Evolutionary conservation across 1,140 invertebrate species (phyloP), one percentile per base, ranked within the genome.

Genomic region (Lepidotrigona ventralis): DNA sequence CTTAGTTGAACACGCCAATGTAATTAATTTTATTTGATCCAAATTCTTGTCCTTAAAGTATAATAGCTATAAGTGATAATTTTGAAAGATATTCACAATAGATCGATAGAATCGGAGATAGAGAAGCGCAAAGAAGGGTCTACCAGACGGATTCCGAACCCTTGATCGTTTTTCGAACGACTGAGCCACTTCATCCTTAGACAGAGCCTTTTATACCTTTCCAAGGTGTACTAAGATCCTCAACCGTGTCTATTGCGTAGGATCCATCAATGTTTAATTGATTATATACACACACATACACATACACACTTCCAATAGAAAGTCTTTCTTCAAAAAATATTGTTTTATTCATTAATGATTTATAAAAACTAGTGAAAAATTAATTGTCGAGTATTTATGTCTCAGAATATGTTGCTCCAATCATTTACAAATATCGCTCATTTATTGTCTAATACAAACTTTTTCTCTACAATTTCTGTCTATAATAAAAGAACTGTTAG

Each of bases 161-260:
- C 74, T 78, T 56, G 81, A 78, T 71, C 74, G 75, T 83, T 83
- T 78, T 83, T 83, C 75, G 81, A 78, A 83, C 81, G 75, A 83
- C 74, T 83, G 75, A 83, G 66, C 54, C 75, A 78, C 81, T 64
- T 83, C 74, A 54, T 83, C 53, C 66, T 78, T 78, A 70, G 75
- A 83, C 75, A 39, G 26, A 53, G 81, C 56, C 81, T 83, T 83
- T 83, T 83, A 83, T 83, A 83, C 66, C 75, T 78, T 78, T 60
- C 53, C 46, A 26, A 39, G 54, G 74, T 71, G 19, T 68, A 78
- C 26, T 33, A 69, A 46, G 26, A 58, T 78, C 64, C 26, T n/a
- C 74, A 11, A n/a, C 33, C 4, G 23, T 58, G 21, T 60, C 26
- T 58, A 29, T 73, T 15, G 53, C 54, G 12, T 23, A 78, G 15